Evolutionary conservation across 2,113 vertebrate species (phyloP).

Genomic region (Ursus arctos): DNA sequence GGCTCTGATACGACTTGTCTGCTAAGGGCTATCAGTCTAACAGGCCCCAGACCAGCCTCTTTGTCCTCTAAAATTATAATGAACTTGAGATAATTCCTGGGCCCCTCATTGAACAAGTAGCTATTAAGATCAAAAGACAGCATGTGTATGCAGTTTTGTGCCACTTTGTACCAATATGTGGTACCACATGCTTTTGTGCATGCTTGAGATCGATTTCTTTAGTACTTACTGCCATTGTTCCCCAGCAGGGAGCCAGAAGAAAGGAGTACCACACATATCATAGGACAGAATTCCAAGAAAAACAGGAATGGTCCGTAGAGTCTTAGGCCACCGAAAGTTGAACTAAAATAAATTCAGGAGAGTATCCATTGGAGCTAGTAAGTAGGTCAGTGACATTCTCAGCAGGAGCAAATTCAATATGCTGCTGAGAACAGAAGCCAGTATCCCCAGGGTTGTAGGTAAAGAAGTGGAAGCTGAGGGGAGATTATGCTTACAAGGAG

Average conservation of each 20-base stretch:
- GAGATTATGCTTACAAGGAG: background rate
- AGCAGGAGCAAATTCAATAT: background rate
- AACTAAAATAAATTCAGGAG: constrained; percentile 5
- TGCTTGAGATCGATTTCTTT: background rate
- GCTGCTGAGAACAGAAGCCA: background rate
- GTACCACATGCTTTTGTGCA: background rate
- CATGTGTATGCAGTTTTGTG: background rate
- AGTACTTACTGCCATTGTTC: background rate
- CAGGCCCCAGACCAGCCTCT: background rate
- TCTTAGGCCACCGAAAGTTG: background rate
- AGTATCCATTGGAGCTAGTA: background rate
- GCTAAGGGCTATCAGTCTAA: background rate
- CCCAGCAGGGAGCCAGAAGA: background rate
- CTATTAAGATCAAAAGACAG: background rate
- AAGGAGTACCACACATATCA: background rate
- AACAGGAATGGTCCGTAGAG: background rate
- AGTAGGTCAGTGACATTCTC: too few species aligned
- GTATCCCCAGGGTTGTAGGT: too few species aligned
- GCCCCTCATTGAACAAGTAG: background rate
- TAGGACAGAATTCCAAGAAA: background rate
- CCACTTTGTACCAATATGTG: background rate
- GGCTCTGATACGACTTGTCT: background rate
- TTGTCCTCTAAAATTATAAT: background rate
- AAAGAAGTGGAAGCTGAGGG: background rate
- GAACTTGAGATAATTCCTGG: background rate